Evolutionary conservation across 2,888 invertebrate species (phyloP), one percentile per base, ranked within the genome.

Genomic region (Macroteleia sp.): DNA sequence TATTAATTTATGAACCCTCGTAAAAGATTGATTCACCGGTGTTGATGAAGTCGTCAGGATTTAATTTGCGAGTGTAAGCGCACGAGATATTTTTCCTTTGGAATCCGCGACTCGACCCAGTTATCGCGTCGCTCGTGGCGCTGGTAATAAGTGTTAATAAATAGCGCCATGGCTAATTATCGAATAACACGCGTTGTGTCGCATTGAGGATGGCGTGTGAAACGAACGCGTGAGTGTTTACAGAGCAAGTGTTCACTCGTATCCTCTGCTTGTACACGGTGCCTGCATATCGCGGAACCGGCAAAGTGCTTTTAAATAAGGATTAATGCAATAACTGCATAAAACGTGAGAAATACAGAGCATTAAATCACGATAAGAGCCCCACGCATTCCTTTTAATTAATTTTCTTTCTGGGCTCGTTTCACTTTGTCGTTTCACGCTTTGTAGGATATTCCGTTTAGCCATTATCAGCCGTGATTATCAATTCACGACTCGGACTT

Each of bases 341-440:
- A 52, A 61, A 34, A 46, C 61, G 70, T 67, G 66, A 44, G 62
- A 75, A 79, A 62, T 52, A 61, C 66, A 56, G 50, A 52, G 62
- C 61, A 71, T 75, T 79, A 71, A 79, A 79, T 79, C 71, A 75
- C 71, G 64, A 79, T 67, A 75, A 78, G 50, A 71, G 61, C 30
- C 57, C 22, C 17, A 52, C 54, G 36, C 19, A 62, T 39, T 56
- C 41, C 71, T 50, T 67, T 44, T 57, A 67, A 79, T 79, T 79
- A 79, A 67, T 75, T 79, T 56, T 66, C 57, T 76, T 73, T 54
- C 36, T 25, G n/a, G 14, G 52, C 42, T 56, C 16, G 25, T 66
- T 46, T 36, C 56, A 50, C 36, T 66, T 52, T 48, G 59, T 71
- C 56, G 36, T 56, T 69, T 64, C 46, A 22, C 48, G 42, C 42